Base-by-base conservation (phyloP, 2,888 invertebrate genomes). In the Subacronicta megacephala region DNA sequence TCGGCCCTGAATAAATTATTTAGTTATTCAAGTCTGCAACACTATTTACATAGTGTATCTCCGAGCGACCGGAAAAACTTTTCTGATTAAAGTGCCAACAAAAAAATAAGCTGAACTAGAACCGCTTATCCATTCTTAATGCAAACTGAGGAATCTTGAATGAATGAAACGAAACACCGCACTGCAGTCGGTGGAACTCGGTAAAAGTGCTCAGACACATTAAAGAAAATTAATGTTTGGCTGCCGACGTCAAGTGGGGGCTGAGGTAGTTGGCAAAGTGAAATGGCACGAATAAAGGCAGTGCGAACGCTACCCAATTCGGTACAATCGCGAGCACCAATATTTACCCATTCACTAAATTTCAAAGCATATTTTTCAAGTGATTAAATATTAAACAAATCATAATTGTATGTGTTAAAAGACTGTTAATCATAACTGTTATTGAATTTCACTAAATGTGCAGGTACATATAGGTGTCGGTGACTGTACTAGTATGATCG, bases 171-270 rank as follows among this genome's bases (percentile, higher is more conserved):
- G 89, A 92, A 93, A 92, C 91, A 93, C 92, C 90, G 93, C 93
- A 93, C 83, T 93, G 93, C 92, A 93, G 92, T 89, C 71, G 77
- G 83, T 84, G 60, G 83, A 82, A 89, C 87, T 87, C 84, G 83
- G 89, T 88, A 92, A 92, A 90, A 93, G 91, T 93, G 88, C 90
- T 92, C 92, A 92, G 91, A 90, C 92, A 93, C 93, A 93, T 94
- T 93, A 93, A 93, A 92, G 93, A 92, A 93, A 93, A 93, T 94
- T 93, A 93, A 93, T 93, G 94, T 92, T 92, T 90, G 89, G 90
- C 90, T 91, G 85, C 89, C 89, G 84, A 86, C 92, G 89, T 92
- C 92, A 90, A 92, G 90, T 87, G 83, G 86, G 84, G 89, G 89
- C 90, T 80, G 82, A 86, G 86, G 87, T 87, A 89, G 90, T 89